A percentile compares a stretch with the other conserved stretches of the same genome.
These are phyloP conservation scores for Phalloptychus januarius DNA, from an alignment of 2,797 vertebrate species.

Conservation along the genomic window DNA sequence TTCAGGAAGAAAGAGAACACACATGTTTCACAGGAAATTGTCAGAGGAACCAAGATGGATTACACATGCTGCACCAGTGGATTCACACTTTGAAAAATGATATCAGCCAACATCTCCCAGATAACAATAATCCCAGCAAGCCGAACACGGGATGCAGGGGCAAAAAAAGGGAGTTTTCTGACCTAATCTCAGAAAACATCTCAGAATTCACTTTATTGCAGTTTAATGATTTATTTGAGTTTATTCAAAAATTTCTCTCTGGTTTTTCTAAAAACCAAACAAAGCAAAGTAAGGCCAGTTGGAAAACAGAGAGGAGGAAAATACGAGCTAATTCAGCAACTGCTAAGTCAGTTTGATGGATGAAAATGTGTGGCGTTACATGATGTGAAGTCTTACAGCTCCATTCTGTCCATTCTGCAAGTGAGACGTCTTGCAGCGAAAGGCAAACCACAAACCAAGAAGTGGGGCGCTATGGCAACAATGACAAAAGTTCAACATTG, in stretches of 20 bases:
- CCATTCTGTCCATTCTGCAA: no score
- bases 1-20: slow-evolving; percentile 82
- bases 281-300: not conserved
- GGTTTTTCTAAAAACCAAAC: slow-evolving; percentile 11
- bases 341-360: slow-evolving; percentile 14
- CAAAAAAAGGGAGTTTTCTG: slow-evolving; percentile 65
- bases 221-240: slow-evolving; percentile 62
- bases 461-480: not conserved
- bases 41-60: slow-evolving; percentile 84
- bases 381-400: slow-evolving; percentile 21
- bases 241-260: slow-evolving; percentile 43
- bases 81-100: slow-evolving; percentile 85
- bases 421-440: no score
- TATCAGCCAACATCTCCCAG: slow-evolving; percentile 76
- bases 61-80: slow-evolving; percentile 80
- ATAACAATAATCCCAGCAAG: slow-evolving; percentile 82
- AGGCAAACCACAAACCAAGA: not conserved
- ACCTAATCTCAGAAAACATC: slow-evolving; percentile 79
- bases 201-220: slow-evolving; percentile 69
- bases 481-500: not conserved
- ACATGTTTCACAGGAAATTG: slow-evolving; percentile 79
- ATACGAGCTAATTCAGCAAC: slow-evolving; percentile 43
- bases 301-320: not conserved
- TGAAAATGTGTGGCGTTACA: slow-evolving; percentile 8
- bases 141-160: slow-evolving; percentile 59